Evolutionary conservation across 2,113 vertebrate genomes (phyloP).

Genomic region (Nycticryphes semicollaris): DNA sequence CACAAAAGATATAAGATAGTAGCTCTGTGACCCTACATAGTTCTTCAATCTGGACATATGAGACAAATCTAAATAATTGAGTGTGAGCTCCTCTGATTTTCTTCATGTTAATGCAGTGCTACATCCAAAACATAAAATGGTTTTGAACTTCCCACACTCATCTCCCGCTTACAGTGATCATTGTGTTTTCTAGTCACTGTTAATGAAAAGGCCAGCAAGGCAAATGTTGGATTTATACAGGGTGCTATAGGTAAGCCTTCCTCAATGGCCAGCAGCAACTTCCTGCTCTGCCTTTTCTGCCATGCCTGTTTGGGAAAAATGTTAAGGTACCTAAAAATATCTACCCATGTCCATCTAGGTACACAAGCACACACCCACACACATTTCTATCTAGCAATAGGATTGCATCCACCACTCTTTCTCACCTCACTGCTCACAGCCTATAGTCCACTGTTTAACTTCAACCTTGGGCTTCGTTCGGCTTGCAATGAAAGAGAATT

Average conservation of each 20-base stretch:
- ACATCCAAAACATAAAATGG: not conserved
- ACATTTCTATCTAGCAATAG: not conserved
- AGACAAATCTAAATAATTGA: constrained; percentile 34
- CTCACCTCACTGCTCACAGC: not conserved
- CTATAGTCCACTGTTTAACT: not conserved
- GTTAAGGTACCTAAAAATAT: not conserved
- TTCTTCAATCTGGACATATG: not conserved
- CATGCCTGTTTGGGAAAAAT: not conserved
- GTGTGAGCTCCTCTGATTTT: not conserved
- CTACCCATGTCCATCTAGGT: not conserved
- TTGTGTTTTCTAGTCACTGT: fast-evolving
- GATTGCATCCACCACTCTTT: not conserved
- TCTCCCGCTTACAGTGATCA: fast-evolving
- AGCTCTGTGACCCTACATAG: not conserved
- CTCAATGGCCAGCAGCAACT: not conserved
- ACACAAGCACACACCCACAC: not conserved
- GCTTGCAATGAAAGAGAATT: not conserved
- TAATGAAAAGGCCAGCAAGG: not conserved
- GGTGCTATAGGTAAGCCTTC: not conserved
- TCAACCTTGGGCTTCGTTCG: not conserved
- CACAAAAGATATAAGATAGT: not conserved
- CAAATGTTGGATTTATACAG: not conserved
- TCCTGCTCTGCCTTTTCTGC: not conserved
- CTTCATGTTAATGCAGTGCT: not conserved
- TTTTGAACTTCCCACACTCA: not conserved